Evolutionary conservation across 2,113 vertebrate genomes (phyloP).

Genomic region (Semnopithecus entellus): DNA sequence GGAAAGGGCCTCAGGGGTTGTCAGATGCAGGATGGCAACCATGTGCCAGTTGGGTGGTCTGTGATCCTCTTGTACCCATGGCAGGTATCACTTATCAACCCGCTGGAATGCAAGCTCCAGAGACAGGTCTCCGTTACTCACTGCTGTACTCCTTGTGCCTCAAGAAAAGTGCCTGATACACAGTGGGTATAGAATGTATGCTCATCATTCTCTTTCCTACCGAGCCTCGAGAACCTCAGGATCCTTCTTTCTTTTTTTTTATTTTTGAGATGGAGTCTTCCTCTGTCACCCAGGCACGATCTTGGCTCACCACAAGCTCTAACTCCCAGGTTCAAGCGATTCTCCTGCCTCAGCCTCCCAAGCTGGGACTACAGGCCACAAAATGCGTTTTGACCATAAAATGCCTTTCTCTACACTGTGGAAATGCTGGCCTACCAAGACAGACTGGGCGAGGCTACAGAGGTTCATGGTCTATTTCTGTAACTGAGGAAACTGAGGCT

Average conservation of each 20-base stretch:
- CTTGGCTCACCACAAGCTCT: no score
- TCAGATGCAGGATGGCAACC: not conserved
- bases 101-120: not conserved
- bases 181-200: not conserved
- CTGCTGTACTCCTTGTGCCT: not conserved
- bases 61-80: not conserved
- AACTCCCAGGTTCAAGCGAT: no score
- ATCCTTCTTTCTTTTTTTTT: not conserved
- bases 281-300: no score
- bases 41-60: not conserved
- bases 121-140: not conserved
- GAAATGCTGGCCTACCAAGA: not conserved
- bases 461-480: not conserved
- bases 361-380: no score
- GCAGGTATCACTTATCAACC: slow-evolving; percentile 9
- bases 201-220: not conserved
- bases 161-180: not conserved
- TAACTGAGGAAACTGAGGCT: not conserved
- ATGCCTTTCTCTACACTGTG: not conserved
- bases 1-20: not conserved
- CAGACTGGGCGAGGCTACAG: not conserved
- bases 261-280: no score
- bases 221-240: not conserved
- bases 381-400: not conserved
- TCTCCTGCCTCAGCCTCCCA: no score